A percentile compares a stretch with the other conserved stretches of the same genome.
Evolutionary conservation across 2,113 vertebrate species (phyloP).

Genomic region (Erinaceus europaeus): DNA sequence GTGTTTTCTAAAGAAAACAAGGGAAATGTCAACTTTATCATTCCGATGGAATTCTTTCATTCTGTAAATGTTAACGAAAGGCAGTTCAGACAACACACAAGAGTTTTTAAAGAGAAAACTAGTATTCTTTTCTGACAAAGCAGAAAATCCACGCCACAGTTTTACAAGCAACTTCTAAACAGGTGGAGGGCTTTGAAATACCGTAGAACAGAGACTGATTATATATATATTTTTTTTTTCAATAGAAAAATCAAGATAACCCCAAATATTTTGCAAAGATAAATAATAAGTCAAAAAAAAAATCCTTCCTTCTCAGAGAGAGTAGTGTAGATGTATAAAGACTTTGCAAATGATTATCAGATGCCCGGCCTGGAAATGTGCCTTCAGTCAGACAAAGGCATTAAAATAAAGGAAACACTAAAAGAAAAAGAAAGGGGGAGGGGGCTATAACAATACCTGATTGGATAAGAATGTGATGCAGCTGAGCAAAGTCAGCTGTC

Average conservation of each 20-base stretch:
- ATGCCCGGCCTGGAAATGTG: conserved; percentile 47
- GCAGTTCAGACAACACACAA: conserved; percentile 6
- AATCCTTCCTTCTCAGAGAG: conserved; percentile 18
- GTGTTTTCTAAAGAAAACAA: conserved; percentile 63
- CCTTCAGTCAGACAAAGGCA: conserved; percentile 55
- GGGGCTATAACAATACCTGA: not conserved
- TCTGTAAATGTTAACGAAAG: conserved; percentile 64
- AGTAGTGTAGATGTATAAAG: not conserved
- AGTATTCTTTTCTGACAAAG: not conserved
- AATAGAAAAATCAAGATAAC: conserved; percentile 12
- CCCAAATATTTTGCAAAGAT: not conserved
- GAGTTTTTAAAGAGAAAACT: conserved; percentile 37
- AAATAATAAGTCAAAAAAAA: conserved; percentile 33
- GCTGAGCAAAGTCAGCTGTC: not conserved
- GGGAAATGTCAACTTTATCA: conserved; percentile 54
- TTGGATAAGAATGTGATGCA: not conserved
- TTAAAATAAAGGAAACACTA: conserved; percentile 52
- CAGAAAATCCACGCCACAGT: not conserved
- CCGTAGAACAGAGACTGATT: not conserved
- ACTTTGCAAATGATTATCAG: conserved; percentile 35
- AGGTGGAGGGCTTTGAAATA: not conserved
- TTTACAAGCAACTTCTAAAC: conserved; percentile 26
- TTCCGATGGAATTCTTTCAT: not conserved
- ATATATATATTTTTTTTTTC: too few species aligned
- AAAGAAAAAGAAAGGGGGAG: conserved; percentile 16